Evolutionary conservation across 1,140 invertebrate genomes (phyloP).

Genomic region (Gryon sp.): DNA sequence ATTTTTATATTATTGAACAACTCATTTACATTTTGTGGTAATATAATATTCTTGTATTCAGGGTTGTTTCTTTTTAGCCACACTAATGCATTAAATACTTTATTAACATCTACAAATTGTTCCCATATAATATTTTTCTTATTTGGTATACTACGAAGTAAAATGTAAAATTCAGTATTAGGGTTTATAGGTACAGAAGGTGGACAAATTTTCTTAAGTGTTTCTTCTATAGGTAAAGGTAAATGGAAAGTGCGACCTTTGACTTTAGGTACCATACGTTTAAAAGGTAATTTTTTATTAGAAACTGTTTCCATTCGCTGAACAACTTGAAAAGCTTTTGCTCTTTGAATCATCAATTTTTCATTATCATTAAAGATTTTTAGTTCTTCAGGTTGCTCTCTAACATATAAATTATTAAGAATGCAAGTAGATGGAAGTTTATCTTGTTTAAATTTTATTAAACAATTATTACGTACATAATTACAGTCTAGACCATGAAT

Average conservation of each 20-base stretch:
- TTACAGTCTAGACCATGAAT: constrained; percentile 4
- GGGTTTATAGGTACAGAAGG: no score
- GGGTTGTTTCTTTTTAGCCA: no score
- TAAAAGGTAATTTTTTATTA: constrained; percentile 66
- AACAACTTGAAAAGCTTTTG: constrained; percentile 66
- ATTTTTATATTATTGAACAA: no score
- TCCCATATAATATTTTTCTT: no score
- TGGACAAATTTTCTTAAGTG: no score
- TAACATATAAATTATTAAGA: constrained; percentile 14
- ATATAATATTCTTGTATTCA: no score
- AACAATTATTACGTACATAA: constrained; percentile 50
- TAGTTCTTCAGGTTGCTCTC: constrained; percentile 23
- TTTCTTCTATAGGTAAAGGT: constrained; percentile 65
- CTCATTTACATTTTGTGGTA: no score
- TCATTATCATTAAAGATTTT: constrained; percentile 60
- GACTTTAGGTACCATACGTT: constrained; percentile 56
- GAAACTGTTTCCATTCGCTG: constrained; percentile 57
- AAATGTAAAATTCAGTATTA: no score
- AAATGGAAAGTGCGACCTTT: constrained; percentile 67
- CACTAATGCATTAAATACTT: no score
- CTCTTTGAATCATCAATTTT: constrained; percentile 45
- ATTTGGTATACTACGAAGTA: no score
- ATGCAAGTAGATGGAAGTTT: constrained; percentile 16
- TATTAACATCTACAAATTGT: no score
- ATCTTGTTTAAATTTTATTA: constrained; percentile 27